phyloP scores from a whole-genome alignment of 2,113 vertebrate genomes.

The Sinocyclocheilus grahami region DNA sequence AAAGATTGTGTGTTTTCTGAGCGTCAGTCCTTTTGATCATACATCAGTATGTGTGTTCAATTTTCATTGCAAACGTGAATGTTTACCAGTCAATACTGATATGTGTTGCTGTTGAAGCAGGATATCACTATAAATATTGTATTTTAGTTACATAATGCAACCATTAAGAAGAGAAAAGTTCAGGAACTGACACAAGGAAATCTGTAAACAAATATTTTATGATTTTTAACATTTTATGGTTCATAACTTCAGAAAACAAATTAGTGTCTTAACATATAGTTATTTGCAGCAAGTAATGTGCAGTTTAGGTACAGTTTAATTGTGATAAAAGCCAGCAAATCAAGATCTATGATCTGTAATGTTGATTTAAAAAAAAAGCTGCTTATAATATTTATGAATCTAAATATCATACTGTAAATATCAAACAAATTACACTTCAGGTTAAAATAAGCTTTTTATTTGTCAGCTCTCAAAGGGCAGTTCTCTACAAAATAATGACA shows the following conservation, averaged over 20 bases:
- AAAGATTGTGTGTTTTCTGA: slow-evolving; percentile 15
- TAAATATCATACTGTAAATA: too few relatives aligned
- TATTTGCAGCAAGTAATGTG: not conserved
- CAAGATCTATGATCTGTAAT: not conserved
- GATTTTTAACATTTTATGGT: not conserved
- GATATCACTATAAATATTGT: not conserved
- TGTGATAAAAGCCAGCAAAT: not conserved
- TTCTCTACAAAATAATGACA: too few relatives aligned
- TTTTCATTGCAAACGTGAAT: not conserved
- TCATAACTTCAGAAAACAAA: not conserved
- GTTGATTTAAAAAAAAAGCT: not conserved
- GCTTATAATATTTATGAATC: not conserved
- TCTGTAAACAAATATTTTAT: too few relatives aligned
- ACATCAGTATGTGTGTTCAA: not conserved
- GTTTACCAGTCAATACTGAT: not conserved
- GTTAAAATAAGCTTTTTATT: too few relatives aligned
- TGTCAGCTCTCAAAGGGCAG: too few relatives aligned
- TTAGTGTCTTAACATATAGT: not conserved
- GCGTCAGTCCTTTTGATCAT: not conserved
- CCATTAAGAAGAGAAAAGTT: not conserved
- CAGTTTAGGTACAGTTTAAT: not conserved
- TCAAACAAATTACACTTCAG: not conserved
- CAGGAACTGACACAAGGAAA: not conserved
- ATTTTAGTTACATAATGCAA: not conserved
- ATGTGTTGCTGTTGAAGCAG: too few relatives aligned